Conservation (phyloP, 2,888 invertebrate species). For the Drosophila nr. perissopoda region DNA sequence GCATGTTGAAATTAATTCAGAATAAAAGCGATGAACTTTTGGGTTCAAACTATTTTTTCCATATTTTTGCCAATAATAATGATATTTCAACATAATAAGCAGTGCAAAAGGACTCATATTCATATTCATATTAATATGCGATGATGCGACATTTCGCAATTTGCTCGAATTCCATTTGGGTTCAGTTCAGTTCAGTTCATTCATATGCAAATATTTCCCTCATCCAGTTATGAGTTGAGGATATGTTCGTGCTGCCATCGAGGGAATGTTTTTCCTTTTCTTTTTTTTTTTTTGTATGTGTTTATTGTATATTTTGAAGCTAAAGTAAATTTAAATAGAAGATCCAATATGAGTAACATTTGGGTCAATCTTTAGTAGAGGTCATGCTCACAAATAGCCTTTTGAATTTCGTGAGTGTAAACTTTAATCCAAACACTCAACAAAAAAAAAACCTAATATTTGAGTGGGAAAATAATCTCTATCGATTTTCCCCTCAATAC, state of each 20-base stretch:
- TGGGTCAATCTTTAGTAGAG: background rate
- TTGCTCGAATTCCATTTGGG: constrained; percentile 52
- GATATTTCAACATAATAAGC: background rate
- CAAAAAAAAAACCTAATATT: no score
- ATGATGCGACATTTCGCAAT: constrained; percentile 16
- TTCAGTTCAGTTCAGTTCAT: constrained; percentile 38
- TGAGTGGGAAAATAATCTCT: background rate
- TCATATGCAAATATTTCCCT: constrained; percentile 54
- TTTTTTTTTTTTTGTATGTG: background rate
- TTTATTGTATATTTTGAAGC: background rate
- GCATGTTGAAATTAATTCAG: background rate
- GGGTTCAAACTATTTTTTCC: background rate
- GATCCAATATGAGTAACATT: background rate
- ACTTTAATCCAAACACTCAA: background rate
- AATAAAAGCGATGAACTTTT: background rate
- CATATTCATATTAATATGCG: constrained; percentile 16
- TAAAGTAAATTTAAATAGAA: background rate
- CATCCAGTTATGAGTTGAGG: constrained; percentile 1
- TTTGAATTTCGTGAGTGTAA: background rate
- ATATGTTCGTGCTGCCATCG: constrained; percentile 20
- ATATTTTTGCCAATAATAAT: background rate
- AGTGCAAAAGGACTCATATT: background rate
- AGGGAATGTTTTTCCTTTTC: background rate
- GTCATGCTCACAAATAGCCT: background rate
- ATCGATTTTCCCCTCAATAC: background rate